These are phyloP conservation scores for Nomada flava DNA, from an alignment of 2,888 invertebrate genomes.

Conservation along the genomic window DNA sequence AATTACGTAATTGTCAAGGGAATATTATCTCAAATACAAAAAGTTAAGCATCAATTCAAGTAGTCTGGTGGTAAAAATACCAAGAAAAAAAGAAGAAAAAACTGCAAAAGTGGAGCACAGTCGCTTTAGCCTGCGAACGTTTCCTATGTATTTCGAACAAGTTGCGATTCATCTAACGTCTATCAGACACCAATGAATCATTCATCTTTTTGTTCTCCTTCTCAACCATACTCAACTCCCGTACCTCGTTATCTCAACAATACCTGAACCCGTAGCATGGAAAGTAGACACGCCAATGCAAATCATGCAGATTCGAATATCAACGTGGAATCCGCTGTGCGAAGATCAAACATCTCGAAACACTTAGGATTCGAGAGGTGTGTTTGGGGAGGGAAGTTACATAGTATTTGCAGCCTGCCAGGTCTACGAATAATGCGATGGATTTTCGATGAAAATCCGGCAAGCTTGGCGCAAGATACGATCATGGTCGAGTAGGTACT, in stretches of 20 bases:
- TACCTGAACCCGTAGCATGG: not conserved
- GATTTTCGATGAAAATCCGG: conserved; percentile 30
- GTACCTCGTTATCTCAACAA: not conserved
- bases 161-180: not conserved
- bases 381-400: too few relatives aligned
- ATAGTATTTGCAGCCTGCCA: conserved; percentile 2
- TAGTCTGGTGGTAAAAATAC: too few relatives aligned
- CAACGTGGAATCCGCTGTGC: not conserved
- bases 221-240: not conserved
- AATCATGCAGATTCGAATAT: not conserved
- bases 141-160: conserved; percentile 6
- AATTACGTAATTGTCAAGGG: too few relatives aligned
- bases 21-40: too few relatives aligned
- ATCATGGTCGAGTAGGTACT: conserved; percentile 12
- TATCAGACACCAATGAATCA: not conserved
- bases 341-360: conserved; percentile 16
- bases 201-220: not conserved
- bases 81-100: too few relatives aligned
- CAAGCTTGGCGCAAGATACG: conserved; percentile 8
- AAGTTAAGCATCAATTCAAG: too few relatives aligned
- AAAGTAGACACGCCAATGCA: not conserved
- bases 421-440: not conserved
- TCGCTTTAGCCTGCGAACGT: too few relatives aligned
- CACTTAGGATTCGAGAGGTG: not conserved
- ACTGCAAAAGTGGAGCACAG: too few relatives aligned